These are phyloP conservation scores for Lanistes nyassanus DNA, from an alignment of 1,140 invertebrate species.

Conservation along the genomic window DNA sequence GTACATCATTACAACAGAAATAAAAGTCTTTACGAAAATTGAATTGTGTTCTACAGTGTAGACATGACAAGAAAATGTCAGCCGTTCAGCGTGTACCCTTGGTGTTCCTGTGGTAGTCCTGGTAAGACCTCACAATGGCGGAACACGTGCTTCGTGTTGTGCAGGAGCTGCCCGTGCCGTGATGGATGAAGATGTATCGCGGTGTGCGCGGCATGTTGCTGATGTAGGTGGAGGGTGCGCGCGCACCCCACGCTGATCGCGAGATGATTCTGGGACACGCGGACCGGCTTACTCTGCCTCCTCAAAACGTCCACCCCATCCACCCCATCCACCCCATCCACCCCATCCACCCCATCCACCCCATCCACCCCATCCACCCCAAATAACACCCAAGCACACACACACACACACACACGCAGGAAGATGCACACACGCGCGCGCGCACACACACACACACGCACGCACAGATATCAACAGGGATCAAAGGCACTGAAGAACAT, in stretches of 20 bases:
- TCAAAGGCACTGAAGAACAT: too few relatives aligned
- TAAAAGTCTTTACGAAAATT: too few relatives aligned
- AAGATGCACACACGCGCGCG: too few relatives aligned
- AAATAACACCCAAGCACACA: not conserved
- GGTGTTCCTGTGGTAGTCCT: constrained; percentile 16
- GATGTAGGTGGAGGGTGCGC: constrained; percentile 30
- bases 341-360: too few relatives aligned
- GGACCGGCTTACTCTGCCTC: too few relatives aligned
- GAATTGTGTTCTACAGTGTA: too few relatives aligned
- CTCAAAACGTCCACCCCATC: not conserved
- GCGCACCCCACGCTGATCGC: constrained; percentile 49
- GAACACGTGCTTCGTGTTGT: not conserved
- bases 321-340: too few relatives aligned
- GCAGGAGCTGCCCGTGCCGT: not conserved
- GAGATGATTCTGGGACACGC: constrained; percentile 48
- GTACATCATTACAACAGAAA: too few relatives aligned
- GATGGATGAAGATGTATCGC: constrained; percentile 33
- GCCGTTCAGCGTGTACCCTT: not conserved
- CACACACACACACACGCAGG: not conserved
- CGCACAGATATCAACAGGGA: too few relatives aligned
- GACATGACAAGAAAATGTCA: not conserved
- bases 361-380: too few relatives aligned
- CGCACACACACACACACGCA: too few relatives aligned
- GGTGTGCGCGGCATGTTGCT: constrained; percentile 12
- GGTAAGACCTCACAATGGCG: not conserved